Base-by-base conservation (phyloP, 2,888 invertebrate species). In the Brachylomia viminalis region DNA sequence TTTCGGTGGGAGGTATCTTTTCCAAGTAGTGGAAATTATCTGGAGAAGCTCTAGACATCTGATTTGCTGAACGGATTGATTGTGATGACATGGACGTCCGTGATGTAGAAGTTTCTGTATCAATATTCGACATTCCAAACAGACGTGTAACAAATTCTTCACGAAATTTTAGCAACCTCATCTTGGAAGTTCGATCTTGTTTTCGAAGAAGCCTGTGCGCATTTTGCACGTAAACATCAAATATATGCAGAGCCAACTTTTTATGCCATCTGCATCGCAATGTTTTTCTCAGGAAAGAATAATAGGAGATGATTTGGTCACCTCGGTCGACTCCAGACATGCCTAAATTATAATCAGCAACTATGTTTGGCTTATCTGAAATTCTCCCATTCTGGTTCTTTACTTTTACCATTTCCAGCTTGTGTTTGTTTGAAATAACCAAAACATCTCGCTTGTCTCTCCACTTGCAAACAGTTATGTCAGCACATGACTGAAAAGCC, bases 161-260 rank as follows among this genome's bases (percentile, higher is more conserved):
- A 62, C 75, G 72, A 79, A 77, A 77, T 69, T 79, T 73, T 71
- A 70, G 72, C 68, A 72, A 58, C 47, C 77, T 74, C 68, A 79
- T 79, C 76, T 79, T 82, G 45, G 69, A 79, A 66, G 67, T 75
- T 54, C 73, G 61, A 66, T 82, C 64, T 73, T 75, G 62, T 65
- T 77, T 62, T 20, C 79, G 79, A 70, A 79, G 72, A 70, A 75
- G 66, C 52, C 59, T 47, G 67, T 74, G 68, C 59, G 79, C 65
- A 72, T 79, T 75, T 79, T 70, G 72, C 64, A 80, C 58, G 47
- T 76, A 67, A 49, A 75, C 69, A 72, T 78, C 66, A 73, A 81
- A 78, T 75, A 75, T 70, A 17, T 77, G 72, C 67, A 80, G 75
- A n/a, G 72, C 78, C 30, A 80, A 52, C 59, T 83, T 83, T 73